Evolutionary conservation across 1,140 invertebrate genomes (phyloP), one percentile per base, ranked within the genome.

Genomic region (Magallana angulata): DNA sequence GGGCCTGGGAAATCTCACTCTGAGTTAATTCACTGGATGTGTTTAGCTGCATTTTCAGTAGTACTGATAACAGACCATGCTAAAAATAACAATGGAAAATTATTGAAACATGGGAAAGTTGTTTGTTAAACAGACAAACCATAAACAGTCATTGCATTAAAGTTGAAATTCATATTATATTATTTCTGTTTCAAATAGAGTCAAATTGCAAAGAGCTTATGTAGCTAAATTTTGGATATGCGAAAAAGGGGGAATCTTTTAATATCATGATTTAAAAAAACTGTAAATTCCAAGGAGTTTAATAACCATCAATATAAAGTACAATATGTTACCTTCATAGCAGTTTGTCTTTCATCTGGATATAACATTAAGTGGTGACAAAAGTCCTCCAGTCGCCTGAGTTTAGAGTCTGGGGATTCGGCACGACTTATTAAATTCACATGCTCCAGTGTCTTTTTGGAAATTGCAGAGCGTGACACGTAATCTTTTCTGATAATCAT

Each of bases 361-460:
- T 97, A 97, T 86, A 96, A 96, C 82, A 96, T 95, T 1, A 98
- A 93, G 92, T 97, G 97, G 11, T 94, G 93, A 68, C 96, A 96
- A 36, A 98, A 95, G 92, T 97, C 96, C 91, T 97, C 96, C 2
- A 97, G 93, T 88, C 97, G 94, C 62, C 95, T 95, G 64, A 96
- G 91, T 86, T 96, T 96, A 3, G 96, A 96, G n/a, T 95, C 93
- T 48, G 94, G 93, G 5, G 95, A 96, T 90, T 96, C 95, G 0
- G 97, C 96, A 36, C 94, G 94, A 48, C 94, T 94, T 59, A 97
- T 95, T 24, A 96, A 96, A 16, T 95, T 96, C 85, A 97, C 96
- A 59, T 97, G 95, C 90, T 97, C 96, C 85, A 95, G 95, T 9
- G 97, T 97, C 90, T 97, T 95, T 1, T 83, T 86, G 24, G 92